Evolutionary conservation across 2,888 invertebrate genomes (phyloP).

Genomic region (Phaedon cochleariae): DNA sequence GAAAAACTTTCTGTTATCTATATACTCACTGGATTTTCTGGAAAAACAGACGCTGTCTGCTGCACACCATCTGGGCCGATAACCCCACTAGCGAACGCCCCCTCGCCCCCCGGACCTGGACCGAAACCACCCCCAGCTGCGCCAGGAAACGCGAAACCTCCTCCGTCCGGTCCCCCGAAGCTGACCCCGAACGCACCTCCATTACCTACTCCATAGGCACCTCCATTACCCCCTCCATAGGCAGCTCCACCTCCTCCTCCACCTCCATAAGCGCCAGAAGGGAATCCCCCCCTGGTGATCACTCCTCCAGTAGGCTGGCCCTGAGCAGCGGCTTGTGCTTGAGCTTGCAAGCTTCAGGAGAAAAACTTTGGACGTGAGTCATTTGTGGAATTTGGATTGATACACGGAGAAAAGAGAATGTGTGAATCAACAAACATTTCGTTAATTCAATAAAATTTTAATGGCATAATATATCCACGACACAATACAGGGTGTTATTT

Average conservation of each 20-base stretch:
- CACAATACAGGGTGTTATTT: no score
- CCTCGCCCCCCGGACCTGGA: slow-evolving; percentile 41
- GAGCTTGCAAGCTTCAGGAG: slow-evolving; percentile 17
- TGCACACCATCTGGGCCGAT: slow-evolving; percentile 66
- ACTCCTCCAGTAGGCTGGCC: not conserved
- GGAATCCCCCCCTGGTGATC: slow-evolving; percentile 9
- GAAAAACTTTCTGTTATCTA: not conserved
- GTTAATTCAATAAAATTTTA: no score
- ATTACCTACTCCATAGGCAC: slow-evolving; percentile 36
- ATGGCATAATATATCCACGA: no score
- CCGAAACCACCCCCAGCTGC: slow-evolving; percentile 34
- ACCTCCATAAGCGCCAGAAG: slow-evolving; percentile 8
- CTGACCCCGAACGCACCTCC: slow-evolving; percentile 31
- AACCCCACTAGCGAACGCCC: slow-evolving; percentile 66
- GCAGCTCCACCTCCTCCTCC: slow-evolving; percentile 3
- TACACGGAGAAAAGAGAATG: no score
- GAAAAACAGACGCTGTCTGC: slow-evolving; percentile 69
- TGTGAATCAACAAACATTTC: no score
- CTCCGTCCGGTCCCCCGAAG: slow-evolving; percentile 10
- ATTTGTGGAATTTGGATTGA: slow-evolving; percentile 2
- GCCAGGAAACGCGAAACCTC: slow-evolving; percentile 22
- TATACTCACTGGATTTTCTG: slow-evolving; percentile 68
- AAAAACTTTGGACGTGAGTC: not conserved
- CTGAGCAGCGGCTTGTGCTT: slow-evolving; percentile 17
- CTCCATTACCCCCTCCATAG: slow-evolving; percentile 32